A percentile compares a stretch with the other conserved stretches of the same genome.
Conservation (phyloP, 2,113 vertebrate species). For the Procavia capensis region DNA sequence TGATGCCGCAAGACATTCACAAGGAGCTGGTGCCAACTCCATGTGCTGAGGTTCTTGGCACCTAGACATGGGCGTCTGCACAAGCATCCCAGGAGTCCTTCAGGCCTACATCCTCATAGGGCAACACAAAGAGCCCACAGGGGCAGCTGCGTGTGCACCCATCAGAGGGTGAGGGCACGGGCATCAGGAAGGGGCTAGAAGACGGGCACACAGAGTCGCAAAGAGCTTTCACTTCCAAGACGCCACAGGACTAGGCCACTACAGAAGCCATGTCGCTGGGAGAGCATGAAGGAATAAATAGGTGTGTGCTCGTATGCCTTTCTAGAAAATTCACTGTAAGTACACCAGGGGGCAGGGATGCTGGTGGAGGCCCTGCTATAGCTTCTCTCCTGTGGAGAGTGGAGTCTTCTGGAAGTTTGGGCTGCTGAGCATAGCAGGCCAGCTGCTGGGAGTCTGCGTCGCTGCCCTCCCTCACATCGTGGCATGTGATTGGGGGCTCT, state of each 20-base stretch:
- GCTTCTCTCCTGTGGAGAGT: neutral
- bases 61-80: neutral
- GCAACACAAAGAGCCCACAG: neutral
- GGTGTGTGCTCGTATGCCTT: neutral
- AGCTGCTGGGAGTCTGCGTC: neutral
- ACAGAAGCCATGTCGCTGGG: constrained; percentile 64
- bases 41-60: neutral
- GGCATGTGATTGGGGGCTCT: neutral
- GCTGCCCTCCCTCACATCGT: neutral
- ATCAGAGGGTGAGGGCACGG: neutral
- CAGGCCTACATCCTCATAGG: neutral
- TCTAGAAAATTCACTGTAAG: neutral
- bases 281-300: constrained; percentile 45
- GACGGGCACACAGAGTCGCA: neutral
- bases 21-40: neutral
- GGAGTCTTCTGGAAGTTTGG: neutral
- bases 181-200: neutral
- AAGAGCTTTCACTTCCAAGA: neutral
- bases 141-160: neutral
- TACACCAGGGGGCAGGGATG: neutral
- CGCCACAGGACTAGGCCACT: neutral
- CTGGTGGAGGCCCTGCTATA: neutral
- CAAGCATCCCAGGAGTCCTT: neutral
- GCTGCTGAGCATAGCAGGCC: constrained; percentile 22
- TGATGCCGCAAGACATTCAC: no score